phyloP scores from a whole-genome alignment of 2,797 vertebrate genomes.

The Halcyon chelicuti region DNA sequence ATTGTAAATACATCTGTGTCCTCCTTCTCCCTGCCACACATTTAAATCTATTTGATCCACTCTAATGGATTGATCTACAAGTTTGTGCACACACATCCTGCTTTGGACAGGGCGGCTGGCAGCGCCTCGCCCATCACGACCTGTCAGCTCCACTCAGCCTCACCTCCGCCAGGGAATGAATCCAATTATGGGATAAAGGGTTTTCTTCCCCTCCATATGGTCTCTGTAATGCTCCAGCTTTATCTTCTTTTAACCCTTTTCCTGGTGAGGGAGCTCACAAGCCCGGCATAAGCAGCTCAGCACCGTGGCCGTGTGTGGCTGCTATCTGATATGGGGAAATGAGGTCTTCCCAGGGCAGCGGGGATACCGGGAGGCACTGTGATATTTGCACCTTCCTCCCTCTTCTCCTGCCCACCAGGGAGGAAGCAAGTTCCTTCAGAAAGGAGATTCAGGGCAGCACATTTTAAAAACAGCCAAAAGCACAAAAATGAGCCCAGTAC shows the following conservation, averaged over 20 bases:
- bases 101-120: slow-evolving; percentile 61
- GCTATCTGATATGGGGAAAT: not conserved
- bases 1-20: slow-evolving; percentile 21
- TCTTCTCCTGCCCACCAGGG: not conserved
- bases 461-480: not conserved
- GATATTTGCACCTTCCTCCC: not conserved
- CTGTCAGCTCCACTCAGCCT: slow-evolving; percentile 60
- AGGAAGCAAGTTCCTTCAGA: not conserved
- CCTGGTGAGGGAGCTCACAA: slow-evolving; percentile 60
- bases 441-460: not conserved
- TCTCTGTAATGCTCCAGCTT: slow-evolving; percentile 41
- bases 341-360: not conserved
- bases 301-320: not conserved
- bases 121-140: slow-evolving; percentile 55
- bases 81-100: slow-evolving; percentile 66
- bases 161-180: not conserved
- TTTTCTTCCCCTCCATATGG: slow-evolving; percentile 75
- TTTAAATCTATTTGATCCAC: slow-evolving; percentile 63
- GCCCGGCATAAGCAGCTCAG: slow-evolving; percentile 47
- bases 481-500: not conserved
- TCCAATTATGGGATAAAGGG: slow-evolving; percentile 67
- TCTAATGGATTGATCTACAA: slow-evolving; percentile 58
- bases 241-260: slow-evolving; percentile 73
- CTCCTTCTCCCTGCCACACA: slow-evolving; percentile 33
- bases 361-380: fast-evolving